A percentile compares a stretch with the other conserved stretches of the same genome.
Conservation (phyloP, 2,113 vertebrate genomes). For the Phrynosoma platyrhinos region DNA sequence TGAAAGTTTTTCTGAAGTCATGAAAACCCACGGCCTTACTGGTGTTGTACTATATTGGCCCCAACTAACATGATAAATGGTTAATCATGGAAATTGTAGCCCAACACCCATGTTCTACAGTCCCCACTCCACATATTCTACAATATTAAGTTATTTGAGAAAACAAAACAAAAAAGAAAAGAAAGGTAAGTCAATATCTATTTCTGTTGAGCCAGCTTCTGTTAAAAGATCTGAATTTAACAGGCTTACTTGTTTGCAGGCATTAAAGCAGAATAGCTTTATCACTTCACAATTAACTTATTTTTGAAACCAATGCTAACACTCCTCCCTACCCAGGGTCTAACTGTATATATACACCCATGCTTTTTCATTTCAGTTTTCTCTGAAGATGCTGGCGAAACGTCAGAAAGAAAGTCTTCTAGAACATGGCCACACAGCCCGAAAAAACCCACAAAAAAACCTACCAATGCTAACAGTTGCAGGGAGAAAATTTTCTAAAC, state of each 20-base stretch:
- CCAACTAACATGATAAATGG: not conserved
- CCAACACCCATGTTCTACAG: not conserved
- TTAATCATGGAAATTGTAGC: not conserved
- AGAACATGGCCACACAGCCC: too few relatives aligned
- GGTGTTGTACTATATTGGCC: too few relatives aligned
- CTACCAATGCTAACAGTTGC: not conserved
- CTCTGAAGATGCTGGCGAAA: too few relatives aligned
- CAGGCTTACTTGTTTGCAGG: not conserved
- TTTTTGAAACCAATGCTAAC: not conserved
- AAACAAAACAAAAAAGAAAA: not conserved
- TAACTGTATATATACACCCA: too few relatives aligned
- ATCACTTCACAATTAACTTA: not conserved
- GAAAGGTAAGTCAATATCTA: not conserved
- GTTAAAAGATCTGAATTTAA: not conserved
- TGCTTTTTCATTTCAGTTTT: too few relatives aligned
- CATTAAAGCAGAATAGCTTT: not conserved
- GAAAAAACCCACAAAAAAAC: too few relatives aligned
- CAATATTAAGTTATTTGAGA: not conserved
- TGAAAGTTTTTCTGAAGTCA: too few relatives aligned
- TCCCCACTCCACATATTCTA: not conserved
- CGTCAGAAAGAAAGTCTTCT: too few relatives aligned
- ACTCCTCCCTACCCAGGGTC: too few relatives aligned
- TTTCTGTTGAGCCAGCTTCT: not conserved
- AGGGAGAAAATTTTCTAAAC: not conserved
- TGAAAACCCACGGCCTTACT: too few relatives aligned